Percentiles rank a stretch among this genome's conserved stretches.
Conservation (phyloP, 35 echinoderm and acorn worm genomes). For the Lytechinus variegatus region DNA sequence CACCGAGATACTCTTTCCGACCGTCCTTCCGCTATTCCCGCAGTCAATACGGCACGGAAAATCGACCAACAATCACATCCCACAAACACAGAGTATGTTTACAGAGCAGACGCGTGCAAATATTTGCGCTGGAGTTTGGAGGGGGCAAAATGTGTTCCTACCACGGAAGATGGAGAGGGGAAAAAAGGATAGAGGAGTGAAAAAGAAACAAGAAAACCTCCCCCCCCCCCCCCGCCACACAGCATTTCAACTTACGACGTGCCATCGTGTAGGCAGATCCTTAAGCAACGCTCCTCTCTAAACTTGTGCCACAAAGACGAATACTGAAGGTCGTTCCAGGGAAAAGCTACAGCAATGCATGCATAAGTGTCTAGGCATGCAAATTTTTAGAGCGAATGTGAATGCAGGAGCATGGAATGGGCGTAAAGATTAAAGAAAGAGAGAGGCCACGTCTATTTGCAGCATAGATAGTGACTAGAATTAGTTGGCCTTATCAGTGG, state of each 20-base stretch:
- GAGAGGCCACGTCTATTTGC: constrained; percentile 8
- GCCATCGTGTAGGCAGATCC: neutral
- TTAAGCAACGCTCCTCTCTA: constrained; percentile 19
- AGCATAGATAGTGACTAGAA: neutral
- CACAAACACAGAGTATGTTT: constrained; percentile 23
- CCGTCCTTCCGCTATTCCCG: constrained; percentile 36
- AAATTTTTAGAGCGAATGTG: neutral
- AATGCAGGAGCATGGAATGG: neutral
- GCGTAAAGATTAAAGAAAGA: constrained; percentile 12
- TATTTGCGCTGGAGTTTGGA: constrained; percentile 45
- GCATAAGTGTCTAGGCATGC: constrained; percentile 15
- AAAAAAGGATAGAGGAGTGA: neutral
- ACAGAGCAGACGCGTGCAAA: constrained; percentile 40
- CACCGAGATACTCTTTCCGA: neutral
- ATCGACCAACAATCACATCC: constrained; percentile 43
- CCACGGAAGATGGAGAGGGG: neutral
- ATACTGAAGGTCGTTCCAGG: neutral
- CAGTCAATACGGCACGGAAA: constrained; percentile 46
- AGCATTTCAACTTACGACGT: neutral
- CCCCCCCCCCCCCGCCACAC: neutral
- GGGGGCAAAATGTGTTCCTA: neutral
- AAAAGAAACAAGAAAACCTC: neutral
- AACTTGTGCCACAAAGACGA: neutral
- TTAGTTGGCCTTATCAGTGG: neutral
- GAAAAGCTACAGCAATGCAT: constrained; percentile 24